Conservation (phyloP, 2,113 vertebrate species). For the Pithys albifrons region DNA sequence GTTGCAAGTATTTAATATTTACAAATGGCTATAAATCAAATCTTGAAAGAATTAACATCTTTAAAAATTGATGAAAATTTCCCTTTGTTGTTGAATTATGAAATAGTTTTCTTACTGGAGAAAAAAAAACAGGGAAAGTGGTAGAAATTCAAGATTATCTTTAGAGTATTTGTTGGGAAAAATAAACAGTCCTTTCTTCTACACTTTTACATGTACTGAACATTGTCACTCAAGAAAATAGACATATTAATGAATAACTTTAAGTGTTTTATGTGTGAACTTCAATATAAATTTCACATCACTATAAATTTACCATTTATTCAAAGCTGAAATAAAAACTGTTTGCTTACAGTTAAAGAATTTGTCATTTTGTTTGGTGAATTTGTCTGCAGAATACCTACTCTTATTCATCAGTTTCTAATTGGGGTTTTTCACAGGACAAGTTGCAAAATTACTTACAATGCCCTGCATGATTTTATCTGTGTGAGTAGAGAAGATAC, state of each 20-base stretch:
- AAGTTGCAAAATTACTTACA: background rate
- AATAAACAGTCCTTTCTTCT: background rate
- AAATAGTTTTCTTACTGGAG: background rate
- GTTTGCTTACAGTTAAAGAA: background rate
- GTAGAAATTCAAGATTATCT: background rate
- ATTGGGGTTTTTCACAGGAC: background rate
- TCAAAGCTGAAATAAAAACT: background rate
- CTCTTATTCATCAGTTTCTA: background rate
- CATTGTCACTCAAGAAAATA: background rate
- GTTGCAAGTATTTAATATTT: background rate
- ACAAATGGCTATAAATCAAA: background rate
- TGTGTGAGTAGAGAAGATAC: background rate
- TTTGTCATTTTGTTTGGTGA: background rate
- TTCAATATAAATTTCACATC: background rate
- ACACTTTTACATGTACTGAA: background rate
- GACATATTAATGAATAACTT: background rate
- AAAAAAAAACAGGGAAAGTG: background rate
- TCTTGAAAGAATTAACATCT: background rate
- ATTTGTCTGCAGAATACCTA: background rate
- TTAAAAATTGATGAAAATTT: background rate
- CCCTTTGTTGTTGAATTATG: background rate
- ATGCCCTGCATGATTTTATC: background rate
- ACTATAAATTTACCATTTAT: background rate
- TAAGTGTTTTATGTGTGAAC: background rate
- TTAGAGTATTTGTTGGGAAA: background rate